Evolutionary conservation across 2,888 invertebrate species (phyloP).

Genomic region (Halictus ligatus): DNA sequence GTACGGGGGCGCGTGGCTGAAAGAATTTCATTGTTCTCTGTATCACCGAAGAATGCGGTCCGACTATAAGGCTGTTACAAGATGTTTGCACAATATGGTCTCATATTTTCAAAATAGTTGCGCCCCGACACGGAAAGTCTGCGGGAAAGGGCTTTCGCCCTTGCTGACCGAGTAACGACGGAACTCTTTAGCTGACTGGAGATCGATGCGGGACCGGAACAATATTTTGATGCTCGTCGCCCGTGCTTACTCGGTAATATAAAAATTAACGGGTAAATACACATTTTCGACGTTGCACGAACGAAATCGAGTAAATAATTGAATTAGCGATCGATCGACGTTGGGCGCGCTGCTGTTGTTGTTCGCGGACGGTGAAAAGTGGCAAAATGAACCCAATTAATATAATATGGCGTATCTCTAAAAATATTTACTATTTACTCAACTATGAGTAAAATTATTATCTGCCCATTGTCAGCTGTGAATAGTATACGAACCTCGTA

Average conservation of each 20-base stretch:
- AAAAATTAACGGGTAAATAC: constrained; percentile 47
- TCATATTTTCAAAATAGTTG: constrained; percentile 20
- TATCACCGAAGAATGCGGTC: constrained; percentile 23
- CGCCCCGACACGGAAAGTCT: neutral
- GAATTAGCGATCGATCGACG: constrained; percentile 41
- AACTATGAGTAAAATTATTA: neutral
- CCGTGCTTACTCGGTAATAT: constrained; percentile 25
- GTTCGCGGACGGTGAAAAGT: neutral
- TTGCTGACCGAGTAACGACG: constrained; percentile 35
- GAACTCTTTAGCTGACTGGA: constrained; percentile 13
- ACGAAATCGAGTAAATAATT: constrained; percentile 54
- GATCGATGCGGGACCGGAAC: constrained; percentile 21
- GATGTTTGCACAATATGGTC: constrained; percentile 17
- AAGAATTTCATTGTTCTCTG: constrained; percentile 26
- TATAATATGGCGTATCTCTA: neutral
- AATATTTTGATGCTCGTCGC: constrained; percentile 16
- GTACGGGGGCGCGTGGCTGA: neutral
- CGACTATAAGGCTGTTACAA: constrained; percentile 14
- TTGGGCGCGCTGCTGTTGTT: constrained; percentile 25
- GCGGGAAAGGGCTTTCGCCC: constrained; percentile 1
- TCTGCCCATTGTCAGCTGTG: neutral
- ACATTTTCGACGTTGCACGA: neutral
- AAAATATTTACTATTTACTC: neutral
- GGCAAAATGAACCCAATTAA: neutral
- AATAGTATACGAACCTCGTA: neutral